Evolutionary conservation across 2,888 invertebrate species (phyloP).

Genomic region (Eristalinus aeneus): DNA sequence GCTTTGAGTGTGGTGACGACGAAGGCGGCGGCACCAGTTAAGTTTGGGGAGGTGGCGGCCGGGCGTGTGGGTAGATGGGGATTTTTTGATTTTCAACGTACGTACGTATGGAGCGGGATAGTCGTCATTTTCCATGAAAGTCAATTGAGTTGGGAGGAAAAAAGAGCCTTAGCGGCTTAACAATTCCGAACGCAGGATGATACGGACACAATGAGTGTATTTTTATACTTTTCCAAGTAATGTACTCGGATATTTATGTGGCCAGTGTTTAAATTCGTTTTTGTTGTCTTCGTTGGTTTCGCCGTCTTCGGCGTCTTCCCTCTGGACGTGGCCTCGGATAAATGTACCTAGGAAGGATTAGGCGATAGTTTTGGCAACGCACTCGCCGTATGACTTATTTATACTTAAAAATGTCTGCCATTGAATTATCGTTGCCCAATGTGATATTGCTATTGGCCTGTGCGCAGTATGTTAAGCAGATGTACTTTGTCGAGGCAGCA

Average conservation of each 20-base stretch:
- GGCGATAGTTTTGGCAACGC: slow-evolving; percentile 63
- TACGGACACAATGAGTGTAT: slow-evolving; percentile 2
- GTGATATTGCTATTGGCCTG: slow-evolving; percentile 16
- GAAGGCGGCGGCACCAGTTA: not conserved
- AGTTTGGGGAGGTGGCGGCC: slow-evolving; percentile 7
- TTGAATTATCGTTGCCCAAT: slow-evolving; percentile 53
- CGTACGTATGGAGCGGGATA: not conserved
- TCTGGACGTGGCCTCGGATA: slow-evolving; percentile 10
- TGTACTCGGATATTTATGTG: slow-evolving; percentile 77
- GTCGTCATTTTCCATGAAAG: slow-evolving; percentile 42
- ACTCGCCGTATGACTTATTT: slow-evolving; percentile 50
- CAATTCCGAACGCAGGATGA: slow-evolving; percentile 14
- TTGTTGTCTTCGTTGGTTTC: not conserved
- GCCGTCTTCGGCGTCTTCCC: slow-evolving; percentile 4
- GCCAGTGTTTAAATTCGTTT: slow-evolving; percentile 55
- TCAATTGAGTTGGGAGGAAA: slow-evolving; percentile 50
- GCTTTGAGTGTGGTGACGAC: not conserved
- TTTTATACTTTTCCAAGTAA: slow-evolving; percentile 77
- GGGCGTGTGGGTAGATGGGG: slow-evolving; percentile 60
- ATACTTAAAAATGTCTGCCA: slow-evolving; percentile 54
- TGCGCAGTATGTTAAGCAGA: slow-evolving; percentile 60
- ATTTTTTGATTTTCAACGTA: slow-evolving; percentile 35
- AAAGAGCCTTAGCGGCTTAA: not conserved
- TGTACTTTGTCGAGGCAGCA: slow-evolving; percentile 29
- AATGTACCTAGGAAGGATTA: slow-evolving; percentile 46